phyloP scores from a whole-genome alignment of 1,140 invertebrate genomes.

The Pygmarrhopalites habei region DNA sequence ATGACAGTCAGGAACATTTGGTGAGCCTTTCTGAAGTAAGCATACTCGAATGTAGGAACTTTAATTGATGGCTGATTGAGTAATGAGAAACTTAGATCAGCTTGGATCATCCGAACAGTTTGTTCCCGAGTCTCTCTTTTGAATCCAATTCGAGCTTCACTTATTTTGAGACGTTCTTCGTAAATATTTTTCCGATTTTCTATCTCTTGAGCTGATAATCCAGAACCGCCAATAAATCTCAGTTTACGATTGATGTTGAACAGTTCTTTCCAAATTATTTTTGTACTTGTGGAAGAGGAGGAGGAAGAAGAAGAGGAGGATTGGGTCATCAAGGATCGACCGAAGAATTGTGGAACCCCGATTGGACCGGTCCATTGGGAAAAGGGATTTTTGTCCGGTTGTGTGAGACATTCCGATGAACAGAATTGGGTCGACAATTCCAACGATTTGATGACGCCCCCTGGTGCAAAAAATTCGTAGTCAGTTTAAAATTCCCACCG shows the following conservation, averaged over 20 bases:
- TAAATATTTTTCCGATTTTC: neutral
- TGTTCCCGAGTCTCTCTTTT: conserved; percentile 14
- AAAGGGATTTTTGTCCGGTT: too few relatives aligned
- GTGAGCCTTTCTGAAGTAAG: neutral
- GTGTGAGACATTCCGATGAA: too few relatives aligned
- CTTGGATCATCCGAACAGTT: conserved; percentile 16
- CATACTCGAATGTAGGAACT: conserved; percentile 8
- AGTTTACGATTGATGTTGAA: neutral
- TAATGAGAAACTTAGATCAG: conserved; percentile 6
- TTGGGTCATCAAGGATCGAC: too few relatives aligned
- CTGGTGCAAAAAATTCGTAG: too few relatives aligned
- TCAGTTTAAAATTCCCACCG: too few relatives aligned
- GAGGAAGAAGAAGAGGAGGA: too few relatives aligned
- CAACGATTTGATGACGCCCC: too few relatives aligned
- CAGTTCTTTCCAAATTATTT: neutral
- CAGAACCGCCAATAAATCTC: neutral
- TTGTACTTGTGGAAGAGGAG: too few relatives aligned
- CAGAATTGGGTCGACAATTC: too few relatives aligned
- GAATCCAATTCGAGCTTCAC: neutral
- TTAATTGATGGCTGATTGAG: conserved; percentile 1
- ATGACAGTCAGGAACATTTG: neutral
- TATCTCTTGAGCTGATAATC: neutral
- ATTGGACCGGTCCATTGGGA: too few relatives aligned
- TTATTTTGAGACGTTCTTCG: neutral
- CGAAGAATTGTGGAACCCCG: too few relatives aligned